A percentile compares a stretch with the other conserved stretches of the same genome.
Evolutionary conservation across 2,113 vertebrate species (phyloP).

Genomic region (Catharus fuscescens): DNA sequence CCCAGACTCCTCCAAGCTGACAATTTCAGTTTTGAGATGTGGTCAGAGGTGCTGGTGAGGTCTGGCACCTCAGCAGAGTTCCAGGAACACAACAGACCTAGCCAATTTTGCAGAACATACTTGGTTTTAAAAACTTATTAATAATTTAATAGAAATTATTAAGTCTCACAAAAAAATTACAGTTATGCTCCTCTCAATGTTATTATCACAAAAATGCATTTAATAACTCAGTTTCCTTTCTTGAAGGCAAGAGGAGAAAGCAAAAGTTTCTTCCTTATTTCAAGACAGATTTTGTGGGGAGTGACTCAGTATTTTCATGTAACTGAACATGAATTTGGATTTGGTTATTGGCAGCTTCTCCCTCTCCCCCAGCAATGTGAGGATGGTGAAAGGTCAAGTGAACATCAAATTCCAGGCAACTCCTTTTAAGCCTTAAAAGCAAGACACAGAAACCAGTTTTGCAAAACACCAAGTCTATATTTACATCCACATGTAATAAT

Average conservation of each 20-base stretch:
- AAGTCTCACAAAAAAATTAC: neutral
- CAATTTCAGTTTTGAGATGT: neutral
- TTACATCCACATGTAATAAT: constrained; percentile 83
- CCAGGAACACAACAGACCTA: neutral
- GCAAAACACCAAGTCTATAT: constrained; percentile 85
- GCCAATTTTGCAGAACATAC: neutral
- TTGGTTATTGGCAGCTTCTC: neutral
- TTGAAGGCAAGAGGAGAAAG: neutral
- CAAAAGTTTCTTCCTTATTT: neutral
- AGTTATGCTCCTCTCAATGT: neutral
- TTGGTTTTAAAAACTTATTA: neutral
- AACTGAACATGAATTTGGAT: neutral
- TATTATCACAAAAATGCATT: neutral
- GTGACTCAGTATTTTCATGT: neutral
- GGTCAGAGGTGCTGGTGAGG: neutral
- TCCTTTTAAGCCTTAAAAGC: neutral
- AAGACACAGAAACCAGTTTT: constrained; percentile 58
- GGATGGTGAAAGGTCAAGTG: neutral
- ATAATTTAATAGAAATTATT: neutral
- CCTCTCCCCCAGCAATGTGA: neutral
- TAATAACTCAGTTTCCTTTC: neutral
- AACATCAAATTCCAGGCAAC: neutral
- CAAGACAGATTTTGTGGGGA: neutral
- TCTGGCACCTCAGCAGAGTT: neutral
- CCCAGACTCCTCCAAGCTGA: fast-evolving